Evolutionary conservation across 2,888 invertebrate species (phyloP).

Genomic region (Nymphalis polychloros): DNA sequence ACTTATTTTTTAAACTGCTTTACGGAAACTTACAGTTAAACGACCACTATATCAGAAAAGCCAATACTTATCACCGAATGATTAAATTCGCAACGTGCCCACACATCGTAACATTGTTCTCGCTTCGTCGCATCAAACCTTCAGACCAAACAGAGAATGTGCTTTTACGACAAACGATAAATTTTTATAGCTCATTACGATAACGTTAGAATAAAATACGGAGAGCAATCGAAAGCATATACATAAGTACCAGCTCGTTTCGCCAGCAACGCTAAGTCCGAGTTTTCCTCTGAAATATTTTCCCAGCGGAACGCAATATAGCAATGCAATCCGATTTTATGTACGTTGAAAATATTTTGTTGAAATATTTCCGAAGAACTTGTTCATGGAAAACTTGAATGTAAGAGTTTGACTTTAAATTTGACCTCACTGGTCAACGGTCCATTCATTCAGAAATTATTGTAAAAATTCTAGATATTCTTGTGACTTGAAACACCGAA

Average conservation of each 20-base stretch:
- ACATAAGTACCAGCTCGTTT: constrained; percentile 26
- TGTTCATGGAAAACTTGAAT: constrained; percentile 52
- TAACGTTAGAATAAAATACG: constrained; percentile 67
- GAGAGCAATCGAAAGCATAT: constrained; percentile 61
- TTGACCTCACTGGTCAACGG: constrained; percentile 45
- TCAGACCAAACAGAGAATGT: constrained; percentile 57
- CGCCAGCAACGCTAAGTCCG: constrained; percentile 15
- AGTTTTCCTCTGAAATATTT: constrained; percentile 19
- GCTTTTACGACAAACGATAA: constrained; percentile 66
- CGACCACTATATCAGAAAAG: no score
- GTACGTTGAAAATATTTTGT: constrained; percentile 31
- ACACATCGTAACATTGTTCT: constrained; percentile 49
- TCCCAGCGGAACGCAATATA: constrained; percentile 12
- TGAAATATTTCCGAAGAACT: constrained; percentile 66
- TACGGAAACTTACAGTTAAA: no score
- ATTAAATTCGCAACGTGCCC: neutral
- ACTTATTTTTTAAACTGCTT: no score
- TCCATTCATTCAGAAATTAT: constrained; percentile 1
- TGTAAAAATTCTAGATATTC: constrained; percentile 3
- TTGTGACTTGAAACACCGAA: constrained; percentile 1
- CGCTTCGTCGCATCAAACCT: constrained; percentile 49
- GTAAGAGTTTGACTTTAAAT: constrained; percentile 43
- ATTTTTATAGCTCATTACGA: constrained; percentile 72
- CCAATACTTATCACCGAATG: neutral
- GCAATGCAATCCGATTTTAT: constrained; percentile 34